These are phyloP conservation scores for Aphelinus certus DNA, from an alignment of 1,140 invertebrate genomes.

Conservation along the genomic window DNA sequence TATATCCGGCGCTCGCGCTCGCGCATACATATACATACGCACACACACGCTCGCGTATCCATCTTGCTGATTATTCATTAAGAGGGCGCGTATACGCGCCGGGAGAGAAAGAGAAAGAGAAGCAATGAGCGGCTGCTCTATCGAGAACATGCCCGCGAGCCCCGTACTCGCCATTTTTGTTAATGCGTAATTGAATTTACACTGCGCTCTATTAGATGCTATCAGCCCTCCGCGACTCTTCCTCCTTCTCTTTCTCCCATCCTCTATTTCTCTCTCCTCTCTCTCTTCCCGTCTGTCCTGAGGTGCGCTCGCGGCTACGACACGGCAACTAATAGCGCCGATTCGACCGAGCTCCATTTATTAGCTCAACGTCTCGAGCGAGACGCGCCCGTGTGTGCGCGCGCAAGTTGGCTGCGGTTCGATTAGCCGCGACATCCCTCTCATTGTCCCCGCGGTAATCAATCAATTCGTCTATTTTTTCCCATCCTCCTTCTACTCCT, in stretches of 20 bases:
- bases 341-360: conserved; percentile 26
- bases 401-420: background rate
- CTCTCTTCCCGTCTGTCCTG: too few species aligned
- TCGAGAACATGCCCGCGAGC: conserved; percentile 51
- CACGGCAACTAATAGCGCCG: too few species aligned
- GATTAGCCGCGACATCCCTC: conserved; percentile 10
- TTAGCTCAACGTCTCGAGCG: conserved; percentile 1
- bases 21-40: background rate
- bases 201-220: conserved; percentile 55
- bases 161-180: conserved; percentile 53
- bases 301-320: too few species aligned
- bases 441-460: conserved; percentile 29
- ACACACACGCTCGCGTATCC: conserved; percentile 6
- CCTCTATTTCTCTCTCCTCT: background rate
- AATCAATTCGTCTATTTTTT: conserved; percentile 16
- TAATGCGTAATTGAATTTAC: conserved; percentile 64
- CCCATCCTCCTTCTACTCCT: background rate
- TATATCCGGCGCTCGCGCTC: conserved; percentile 14
- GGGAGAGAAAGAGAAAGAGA: conserved; percentile 33
- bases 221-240: conserved; percentile 37
- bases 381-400: background rate
- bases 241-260: background rate
- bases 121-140: conserved; percentile 31
- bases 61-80: conserved; percentile 44
- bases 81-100: conserved; percentile 20